Evolutionary conservation across 2,113 vertebrate species (phyloP).

Genomic region (Chamaetylas fuelleborni): DNA sequence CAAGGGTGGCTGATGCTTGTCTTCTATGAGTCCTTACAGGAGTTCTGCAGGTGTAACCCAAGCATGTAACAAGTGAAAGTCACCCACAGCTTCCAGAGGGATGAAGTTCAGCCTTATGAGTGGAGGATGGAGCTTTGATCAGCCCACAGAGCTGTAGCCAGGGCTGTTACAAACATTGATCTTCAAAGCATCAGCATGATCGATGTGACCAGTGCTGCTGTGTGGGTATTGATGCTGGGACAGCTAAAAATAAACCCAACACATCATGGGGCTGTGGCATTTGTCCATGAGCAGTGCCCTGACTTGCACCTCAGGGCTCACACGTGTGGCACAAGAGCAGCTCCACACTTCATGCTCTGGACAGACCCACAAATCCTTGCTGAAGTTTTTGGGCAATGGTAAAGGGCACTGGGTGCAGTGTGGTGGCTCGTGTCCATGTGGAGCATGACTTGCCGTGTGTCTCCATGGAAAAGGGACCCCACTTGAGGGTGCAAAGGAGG

Average conservation of each 20-base stretch:
- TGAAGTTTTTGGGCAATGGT: neutral
- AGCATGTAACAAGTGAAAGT: neutral
- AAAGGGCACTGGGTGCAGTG: neutral
- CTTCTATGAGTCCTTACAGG: neutral
- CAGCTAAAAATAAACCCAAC: neutral
- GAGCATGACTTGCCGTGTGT: neutral
- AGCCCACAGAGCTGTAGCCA: neutral
- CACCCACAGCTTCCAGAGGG: neutral
- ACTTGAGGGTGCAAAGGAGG: neutral
- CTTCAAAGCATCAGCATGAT: neutral
- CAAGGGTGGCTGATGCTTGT: neutral
- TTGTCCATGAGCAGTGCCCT: neutral
- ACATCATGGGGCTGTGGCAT: accelerated
- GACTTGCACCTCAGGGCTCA: neutral
- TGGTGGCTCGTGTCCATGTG: accelerated
- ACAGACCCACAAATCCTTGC: neutral
- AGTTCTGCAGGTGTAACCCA: neutral
- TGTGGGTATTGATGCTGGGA: accelerated
- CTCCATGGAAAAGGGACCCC: neutral
- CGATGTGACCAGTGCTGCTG: accelerated
- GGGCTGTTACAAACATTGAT: neutral
- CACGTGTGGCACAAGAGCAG: accelerated
- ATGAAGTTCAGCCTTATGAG: neutral
- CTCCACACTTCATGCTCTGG: accelerated
- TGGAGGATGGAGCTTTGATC: neutral